These are phyloP conservation scores for Drosophila lini DNA, from an alignment of 1,140 invertebrate species.

Conservation along the genomic window DNA sequence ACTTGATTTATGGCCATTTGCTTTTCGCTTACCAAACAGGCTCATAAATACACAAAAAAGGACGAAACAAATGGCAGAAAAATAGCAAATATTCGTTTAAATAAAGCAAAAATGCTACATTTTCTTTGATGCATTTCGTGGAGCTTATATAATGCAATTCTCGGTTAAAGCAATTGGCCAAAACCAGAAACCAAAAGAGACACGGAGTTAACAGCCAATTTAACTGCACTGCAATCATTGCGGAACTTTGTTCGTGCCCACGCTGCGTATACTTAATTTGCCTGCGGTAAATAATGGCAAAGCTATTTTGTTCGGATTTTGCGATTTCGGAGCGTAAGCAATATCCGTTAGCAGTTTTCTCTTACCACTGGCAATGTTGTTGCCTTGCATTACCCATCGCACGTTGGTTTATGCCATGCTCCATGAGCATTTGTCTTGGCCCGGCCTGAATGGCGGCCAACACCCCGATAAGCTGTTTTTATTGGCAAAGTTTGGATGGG, in stretches of 20 bases:
- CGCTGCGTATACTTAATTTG: constrained; percentile 70
- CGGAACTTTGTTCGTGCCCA: constrained; percentile 31
- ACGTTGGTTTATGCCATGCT: constrained; percentile 59
- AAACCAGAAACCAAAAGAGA: constrained; percentile 9
- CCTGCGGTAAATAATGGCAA: constrained; percentile 50
- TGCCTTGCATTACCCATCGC: constrained; percentile 28
- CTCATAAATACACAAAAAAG: constrained; percentile 64
- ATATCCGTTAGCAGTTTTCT: constrained; percentile 60
- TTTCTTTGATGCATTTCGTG: constrained; percentile 16
- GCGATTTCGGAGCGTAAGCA: constrained; percentile 47
- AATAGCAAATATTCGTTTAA: constrained; percentile 18
- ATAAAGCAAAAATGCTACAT: constrained; percentile 23
- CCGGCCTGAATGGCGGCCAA: constrained; percentile 18
- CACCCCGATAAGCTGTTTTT: constrained; percentile 63
- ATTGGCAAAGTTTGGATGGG: constrained; percentile 71
- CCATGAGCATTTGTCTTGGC: constrained; percentile 58
- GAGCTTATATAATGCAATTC: constrained; percentile 25
- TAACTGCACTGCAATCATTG: constrained; percentile 17
- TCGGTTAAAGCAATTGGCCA: constrained; percentile 13
- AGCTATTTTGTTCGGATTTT: constrained; percentile 31
- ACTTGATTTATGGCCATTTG: constrained; percentile 69
- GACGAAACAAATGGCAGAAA: constrained; percentile 31
- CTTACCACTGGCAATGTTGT: background rate
- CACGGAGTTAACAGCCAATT: constrained; percentile 28
- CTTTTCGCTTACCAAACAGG: constrained; percentile 66